phyloP scores from a whole-genome alignment of 2,113 vertebrate genomes.

The Okapia johnstoni region DNA sequence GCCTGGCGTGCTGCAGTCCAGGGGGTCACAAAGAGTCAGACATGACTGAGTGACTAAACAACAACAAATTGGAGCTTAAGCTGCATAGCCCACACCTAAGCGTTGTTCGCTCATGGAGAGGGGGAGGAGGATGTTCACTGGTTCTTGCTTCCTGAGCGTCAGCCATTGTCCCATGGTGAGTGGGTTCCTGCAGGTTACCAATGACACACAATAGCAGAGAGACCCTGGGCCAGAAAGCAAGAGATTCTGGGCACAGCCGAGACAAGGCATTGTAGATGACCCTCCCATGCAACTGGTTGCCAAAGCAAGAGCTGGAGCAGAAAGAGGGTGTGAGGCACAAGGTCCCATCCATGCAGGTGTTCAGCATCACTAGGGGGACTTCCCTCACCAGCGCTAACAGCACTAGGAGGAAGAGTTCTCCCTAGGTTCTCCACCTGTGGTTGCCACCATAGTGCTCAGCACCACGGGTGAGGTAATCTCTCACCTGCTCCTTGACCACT shows the following conservation, averaged over 20 bases:
- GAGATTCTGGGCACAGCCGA: not conserved
- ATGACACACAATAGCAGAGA: not conserved
- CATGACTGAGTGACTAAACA: not conserved
- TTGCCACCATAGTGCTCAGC: not conserved
- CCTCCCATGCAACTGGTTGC: not conserved
- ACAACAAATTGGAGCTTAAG: not conserved
- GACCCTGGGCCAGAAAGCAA: not conserved
- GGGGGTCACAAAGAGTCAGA: not conserved
- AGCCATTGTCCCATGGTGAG: not conserved
- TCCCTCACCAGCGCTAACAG: not conserved
- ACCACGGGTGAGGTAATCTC: fast-evolving
- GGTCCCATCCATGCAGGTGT: not conserved
- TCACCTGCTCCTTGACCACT: not conserved
- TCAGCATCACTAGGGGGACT: not conserved
- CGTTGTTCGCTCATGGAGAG: not conserved
- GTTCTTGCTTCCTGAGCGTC: not conserved
- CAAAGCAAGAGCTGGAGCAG: not conserved
- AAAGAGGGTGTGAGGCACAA: not conserved
- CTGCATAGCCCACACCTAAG: not conserved
- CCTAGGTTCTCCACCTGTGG: no score
- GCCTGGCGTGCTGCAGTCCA: not conserved
- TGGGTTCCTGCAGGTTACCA: not conserved
- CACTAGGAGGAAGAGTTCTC: not conserved
- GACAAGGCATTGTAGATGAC: not conserved
- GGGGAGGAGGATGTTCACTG: not conserved